Evolutionary conservation across 2,113 vertebrate genomes (phyloP).

Genomic region (Pan troglodytes): NHGRI_mPanTro3-v2.1_pri NC_072419.2:14428001-14428500

Average conservation of each 20-base stretch:
- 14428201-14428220: constrained; percentile 46
- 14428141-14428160: background rate
- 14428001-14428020: background rate
- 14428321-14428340: constrained; percentile 77
- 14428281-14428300: constrained; percentile 76
- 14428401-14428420: constrained; percentile 71
- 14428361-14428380: constrained; percentile 73
- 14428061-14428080: background rate
- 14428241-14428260: constrained; percentile 67
- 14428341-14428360: constrained; percentile 76
- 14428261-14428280: constrained; percentile 71
- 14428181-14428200: constrained; percentile 44
- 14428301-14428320: constrained; percentile 78
- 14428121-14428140: background rate
- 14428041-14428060: background rate
- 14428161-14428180: background rate
- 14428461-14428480: constrained; percentile 70
- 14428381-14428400: constrained; percentile 80
- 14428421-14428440: constrained; percentile 73
- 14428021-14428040: background rate
- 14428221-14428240: background rate
- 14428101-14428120: background rate
- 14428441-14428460: constrained; percentile 57
- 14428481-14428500: constrained; percentile 75
- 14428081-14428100: background rate